Evolutionary conservation across 92 coral and sea anemone genomes (phyloP).

Genomic region (Bergia puertoricense): DNA sequence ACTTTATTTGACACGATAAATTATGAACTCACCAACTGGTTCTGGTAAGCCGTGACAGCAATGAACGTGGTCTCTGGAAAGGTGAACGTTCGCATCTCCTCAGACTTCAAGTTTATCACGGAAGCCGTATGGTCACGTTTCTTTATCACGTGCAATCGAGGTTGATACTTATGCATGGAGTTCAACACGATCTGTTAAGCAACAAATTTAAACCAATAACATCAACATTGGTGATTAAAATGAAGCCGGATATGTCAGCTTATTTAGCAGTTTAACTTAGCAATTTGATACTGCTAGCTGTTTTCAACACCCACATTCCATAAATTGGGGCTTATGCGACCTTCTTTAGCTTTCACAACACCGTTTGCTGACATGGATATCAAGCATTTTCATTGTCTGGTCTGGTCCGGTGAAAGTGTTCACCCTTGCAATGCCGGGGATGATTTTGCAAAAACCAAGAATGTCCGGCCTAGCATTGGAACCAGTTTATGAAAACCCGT

Average conservation of each 20-base stretch:
- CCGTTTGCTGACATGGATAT: neutral
- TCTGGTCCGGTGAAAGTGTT: too few relatives aligned
- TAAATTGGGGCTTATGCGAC: neutral
- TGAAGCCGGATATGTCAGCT: neutral
- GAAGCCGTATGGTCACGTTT: constrained; percentile 97
- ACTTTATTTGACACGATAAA: too few relatives aligned
- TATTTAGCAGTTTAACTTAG: too few relatives aligned
- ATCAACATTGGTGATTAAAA: neutral
- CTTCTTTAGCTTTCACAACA: neutral
- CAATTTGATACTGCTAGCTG: neutral
- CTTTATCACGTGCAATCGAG: constrained; percentile 88
- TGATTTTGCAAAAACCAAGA: too few relatives aligned
- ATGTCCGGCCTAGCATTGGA: too few relatives aligned
- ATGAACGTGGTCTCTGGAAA: constrained; percentile 90
- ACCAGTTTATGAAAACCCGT: too few relatives aligned
- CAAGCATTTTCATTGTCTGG: neutral
- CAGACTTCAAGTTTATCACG: constrained; percentile 91
- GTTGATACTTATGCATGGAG: constrained; percentile 97
- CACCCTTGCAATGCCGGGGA: too few relatives aligned
- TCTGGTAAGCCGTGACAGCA: constrained; percentile 97
- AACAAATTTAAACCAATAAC: constrained; percentile 3
- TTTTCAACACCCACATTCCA: neutral
- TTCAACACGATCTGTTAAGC: constrained; percentile 80
- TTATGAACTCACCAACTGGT: constrained; percentile 78
- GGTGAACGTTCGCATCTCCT: constrained; percentile 90